A percentile compares a stretch with the other conserved stretches of the same genome.
Conservation (phyloP, 1,140 invertebrate genomes). For the Sycophila sp. region DNA sequence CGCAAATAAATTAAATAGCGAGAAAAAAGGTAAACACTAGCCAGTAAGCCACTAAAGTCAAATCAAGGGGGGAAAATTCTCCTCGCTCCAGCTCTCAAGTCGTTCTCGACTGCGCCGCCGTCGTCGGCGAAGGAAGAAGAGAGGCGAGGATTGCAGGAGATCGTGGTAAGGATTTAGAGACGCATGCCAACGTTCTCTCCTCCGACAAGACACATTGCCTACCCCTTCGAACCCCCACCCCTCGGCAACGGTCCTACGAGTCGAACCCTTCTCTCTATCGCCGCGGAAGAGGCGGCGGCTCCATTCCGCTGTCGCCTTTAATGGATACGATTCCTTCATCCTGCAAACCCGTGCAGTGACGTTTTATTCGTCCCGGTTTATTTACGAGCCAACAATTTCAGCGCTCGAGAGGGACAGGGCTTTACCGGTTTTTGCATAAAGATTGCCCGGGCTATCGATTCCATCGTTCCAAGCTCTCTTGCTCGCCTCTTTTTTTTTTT, state of each 20-base stretch:
- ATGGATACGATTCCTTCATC: slow-evolving; percentile 41
- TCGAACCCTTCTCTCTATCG: slow-evolving; percentile 36
- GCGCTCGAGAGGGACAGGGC: neutral
- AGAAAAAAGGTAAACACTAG: too few relatives aligned
- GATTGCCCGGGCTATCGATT: neutral
- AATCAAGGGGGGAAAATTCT: neutral
- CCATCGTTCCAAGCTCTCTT: too few relatives aligned
- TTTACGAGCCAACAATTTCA: slow-evolving; percentile 34
- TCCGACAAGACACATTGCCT: slow-evolving; percentile 38
- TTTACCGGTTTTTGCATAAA: neutral
- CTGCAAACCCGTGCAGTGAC: slow-evolving; percentile 23
- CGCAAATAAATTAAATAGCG: too few relatives aligned
- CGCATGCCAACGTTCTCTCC: slow-evolving; percentile 30
- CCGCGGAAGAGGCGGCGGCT: slow-evolving; percentile 8
- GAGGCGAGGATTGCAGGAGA: slow-evolving; percentile 18
- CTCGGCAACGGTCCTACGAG: slow-evolving; percentile 5
- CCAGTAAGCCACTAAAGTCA: too few relatives aligned
- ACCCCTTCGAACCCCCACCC: neutral
- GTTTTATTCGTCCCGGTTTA: slow-evolving; percentile 33
- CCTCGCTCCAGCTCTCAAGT: too few relatives aligned
- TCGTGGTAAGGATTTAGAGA: slow-evolving; percentile 45
- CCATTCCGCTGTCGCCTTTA: slow-evolving; percentile 33
- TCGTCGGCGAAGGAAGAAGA: slow-evolving; percentile 5
- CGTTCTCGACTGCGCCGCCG: too few relatives aligned
- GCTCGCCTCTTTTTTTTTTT: too few relatives aligned